A percentile compares a stretch with the other conserved stretches of the same genome.
These are phyloP conservation scores for Silurus aristotelis DNA, from an alignment of 2,797 vertebrate species.

Conservation along the genomic window DNA sequence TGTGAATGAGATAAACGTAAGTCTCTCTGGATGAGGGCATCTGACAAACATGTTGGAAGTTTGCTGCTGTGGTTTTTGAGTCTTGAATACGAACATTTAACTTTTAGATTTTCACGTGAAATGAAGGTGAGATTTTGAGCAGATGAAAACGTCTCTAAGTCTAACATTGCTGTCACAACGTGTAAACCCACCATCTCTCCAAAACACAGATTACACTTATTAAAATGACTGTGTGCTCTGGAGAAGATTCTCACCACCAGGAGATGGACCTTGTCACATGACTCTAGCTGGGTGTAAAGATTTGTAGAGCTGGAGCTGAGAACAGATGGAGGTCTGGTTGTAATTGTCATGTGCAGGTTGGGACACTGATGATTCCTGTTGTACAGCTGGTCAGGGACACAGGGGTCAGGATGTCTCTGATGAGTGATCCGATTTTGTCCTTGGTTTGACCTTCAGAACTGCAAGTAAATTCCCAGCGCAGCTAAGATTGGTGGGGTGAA, in stretches of 20 bases:
- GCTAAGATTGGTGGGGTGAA: background rate
- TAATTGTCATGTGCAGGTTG: background rate
- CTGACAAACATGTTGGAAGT: too few species aligned
- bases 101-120: background rate
- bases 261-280: background rate
- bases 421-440: background rate
- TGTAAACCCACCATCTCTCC: background rate
- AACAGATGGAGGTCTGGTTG: slow-evolving; percentile 3
- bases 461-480: background rate
- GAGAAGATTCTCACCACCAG: background rate
- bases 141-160: background rate
- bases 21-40: too few species aligned
- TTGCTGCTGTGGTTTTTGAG: background rate
- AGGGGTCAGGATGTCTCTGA: background rate
- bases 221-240: background rate
- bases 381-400: background rate
- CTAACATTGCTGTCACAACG: background rate
- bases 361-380: background rate
- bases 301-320: background rate
- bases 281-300: background rate
- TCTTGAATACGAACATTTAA: background rate
- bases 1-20: too few species aligned
- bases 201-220: background rate
- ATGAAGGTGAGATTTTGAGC: background rate
- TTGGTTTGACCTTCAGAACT: background rate